Base-by-base conservation (phyloP, 2,113 vertebrate genomes). In the Silurus meridionalis region DNA sequence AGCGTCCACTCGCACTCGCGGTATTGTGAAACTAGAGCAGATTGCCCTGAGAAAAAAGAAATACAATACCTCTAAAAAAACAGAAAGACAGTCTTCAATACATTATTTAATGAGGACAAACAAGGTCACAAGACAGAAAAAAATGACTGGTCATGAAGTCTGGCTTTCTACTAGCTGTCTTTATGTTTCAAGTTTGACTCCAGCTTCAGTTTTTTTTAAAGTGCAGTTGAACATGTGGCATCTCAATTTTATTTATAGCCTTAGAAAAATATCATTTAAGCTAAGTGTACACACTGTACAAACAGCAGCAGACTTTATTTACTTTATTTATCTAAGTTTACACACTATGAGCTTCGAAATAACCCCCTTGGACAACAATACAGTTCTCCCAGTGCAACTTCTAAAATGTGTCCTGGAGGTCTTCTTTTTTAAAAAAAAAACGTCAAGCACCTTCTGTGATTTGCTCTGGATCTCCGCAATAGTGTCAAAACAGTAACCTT, bases 21-120 rank as follows among this genome's bases (percentile, higher is more conserved):
- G 85, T 80, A 84, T 86, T 74, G 85, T 69, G 50, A 75, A 83
- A 79, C 86, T 79, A 72, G 52, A 82, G 46, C 21, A 63, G 63
- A 71, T 46, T 28, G 15, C 28, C n/a, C 19, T 57, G 80, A 1
- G 83, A 80, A 58, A 69, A 77, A 53, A 78, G 13, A 46, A 71
- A 71, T 63, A 63, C 61, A 69, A 21, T 21, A 19, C 60, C 15
- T 58, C 57, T 50, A n/a, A 71, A 28, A 55, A 85, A 61, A 28
- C 53, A 57, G 61, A 13, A 58, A 37, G 60, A 64, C 50, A 15
- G 37, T 55, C 37, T 64, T 50, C 61, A 72, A 72, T 52, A 14
- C 15, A 60, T 64, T 86, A 50, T 83, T 82, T 60, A 64, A 5
- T 64, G 17, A 64, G 82, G 79, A n/a, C 72, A 46, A 86, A 53